Conservation (phyloP, 2,888 invertebrate genomes). For the Rhorus exstirpatorius region DNA sequence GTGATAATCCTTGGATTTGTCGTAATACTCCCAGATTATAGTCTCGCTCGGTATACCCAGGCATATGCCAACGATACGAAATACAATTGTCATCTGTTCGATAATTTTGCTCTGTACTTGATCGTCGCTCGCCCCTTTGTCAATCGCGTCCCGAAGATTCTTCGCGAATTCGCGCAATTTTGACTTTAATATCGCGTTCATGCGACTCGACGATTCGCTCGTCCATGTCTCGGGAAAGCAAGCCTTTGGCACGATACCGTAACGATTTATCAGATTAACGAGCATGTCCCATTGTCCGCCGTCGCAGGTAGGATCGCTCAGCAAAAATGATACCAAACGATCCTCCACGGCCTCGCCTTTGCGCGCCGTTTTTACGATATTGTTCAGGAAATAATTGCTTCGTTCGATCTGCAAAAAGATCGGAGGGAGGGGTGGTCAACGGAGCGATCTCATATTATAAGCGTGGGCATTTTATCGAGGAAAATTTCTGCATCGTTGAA, state of each 20-base stretch:
- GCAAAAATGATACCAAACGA: conserved; percentile 92
- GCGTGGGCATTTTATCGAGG: too few relatives aligned
- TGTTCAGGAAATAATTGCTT: conserved; percentile 94
- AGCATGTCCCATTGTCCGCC: conserved; percentile 98
- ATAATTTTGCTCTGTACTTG: conserved; percentile 88
- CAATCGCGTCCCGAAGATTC: conserved; percentile 89
- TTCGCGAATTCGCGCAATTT: conserved; percentile 95
- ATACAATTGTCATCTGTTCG: conserved; percentile 92
- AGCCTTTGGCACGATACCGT: conserved; percentile 95
- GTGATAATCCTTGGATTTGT: conserved; percentile 92
- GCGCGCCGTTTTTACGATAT: conserved; percentile 92
- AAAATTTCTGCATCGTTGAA: neutral
- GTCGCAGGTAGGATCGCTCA: conserved; percentile 93
- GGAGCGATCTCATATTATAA: too few relatives aligned
- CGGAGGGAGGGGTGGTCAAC: too few relatives aligned
- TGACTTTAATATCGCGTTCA: conserved; percentile 93
- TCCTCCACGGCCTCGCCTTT: conserved; percentile 93
- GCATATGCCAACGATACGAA: conserved; percentile 94
- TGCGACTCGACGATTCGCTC: conserved; percentile 91
- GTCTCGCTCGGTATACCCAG: conserved; percentile 93
- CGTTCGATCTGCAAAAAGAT: conserved; percentile 91
- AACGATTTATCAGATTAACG: conserved; percentile 94
- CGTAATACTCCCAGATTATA: conserved; percentile 95
- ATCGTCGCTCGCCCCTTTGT: conserved; percentile 88
- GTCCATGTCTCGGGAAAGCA: conserved; percentile 95